Evolutionary conservation across 2,113 vertebrate genomes (phyloP).

Genomic region (Toxotes chatareus): DNA sequence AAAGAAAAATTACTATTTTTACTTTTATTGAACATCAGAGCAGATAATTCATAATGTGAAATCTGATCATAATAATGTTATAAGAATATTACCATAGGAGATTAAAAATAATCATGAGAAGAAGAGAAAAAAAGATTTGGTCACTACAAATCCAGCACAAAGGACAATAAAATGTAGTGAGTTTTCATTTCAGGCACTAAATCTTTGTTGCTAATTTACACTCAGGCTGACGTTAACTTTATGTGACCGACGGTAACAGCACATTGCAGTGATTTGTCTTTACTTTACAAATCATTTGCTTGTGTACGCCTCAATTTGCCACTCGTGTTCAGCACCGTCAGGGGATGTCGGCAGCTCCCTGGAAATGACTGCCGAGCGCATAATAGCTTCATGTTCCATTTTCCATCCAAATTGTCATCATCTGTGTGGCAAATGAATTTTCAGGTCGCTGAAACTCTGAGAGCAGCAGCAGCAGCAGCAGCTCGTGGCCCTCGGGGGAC

Average conservation of each 20-base stretch:
- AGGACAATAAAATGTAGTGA: conserved; percentile 24
- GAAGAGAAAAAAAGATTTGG: neutral
- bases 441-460: conserved; percentile 55
- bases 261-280: conserved; percentile 46
- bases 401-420: conserved; percentile 63
- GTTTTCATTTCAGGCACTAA: conserved; percentile 36
- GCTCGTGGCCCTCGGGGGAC: conserved; percentile 55
- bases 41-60: conserved; percentile 41
- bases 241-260: conserved; percentile 48
- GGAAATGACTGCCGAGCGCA: conserved; percentile 51
- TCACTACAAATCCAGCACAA: conserved; percentile 9
- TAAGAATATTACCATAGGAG: conserved; percentile 53
- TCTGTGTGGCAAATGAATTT: conserved; percentile 66
- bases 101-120: conserved; percentile 60
- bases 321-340: conserved; percentile 61
- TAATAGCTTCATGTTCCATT: conserved; percentile 67
- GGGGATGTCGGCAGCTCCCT: conserved; percentile 51
- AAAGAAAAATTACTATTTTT: conserved; percentile 67
- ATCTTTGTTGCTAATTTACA: conserved; percentile 49
- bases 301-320: conserved; percentile 59
- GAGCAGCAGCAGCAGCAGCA: conserved; percentile 14
- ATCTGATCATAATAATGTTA: conserved; percentile 39
- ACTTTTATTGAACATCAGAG: conserved; percentile 58
- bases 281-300: conserved; percentile 58
- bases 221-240: conserved; percentile 49